phyloP scores from a whole-genome alignment of 2,113 vertebrate species.

The Equus quagga region DNA sequence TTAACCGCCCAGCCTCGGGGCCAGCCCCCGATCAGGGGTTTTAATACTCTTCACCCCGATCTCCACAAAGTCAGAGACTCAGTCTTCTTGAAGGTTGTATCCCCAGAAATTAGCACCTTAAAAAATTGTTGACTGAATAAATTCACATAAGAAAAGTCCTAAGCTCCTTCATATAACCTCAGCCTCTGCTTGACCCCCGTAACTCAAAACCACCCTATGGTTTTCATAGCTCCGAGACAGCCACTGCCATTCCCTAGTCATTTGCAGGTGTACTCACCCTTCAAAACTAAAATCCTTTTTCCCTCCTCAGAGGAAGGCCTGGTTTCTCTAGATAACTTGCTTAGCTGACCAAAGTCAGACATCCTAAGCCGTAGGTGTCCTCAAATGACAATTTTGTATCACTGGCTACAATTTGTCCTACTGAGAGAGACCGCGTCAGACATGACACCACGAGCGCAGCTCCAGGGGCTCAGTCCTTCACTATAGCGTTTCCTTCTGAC shows the following conservation, averaged over 20 bases:
- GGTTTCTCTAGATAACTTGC: conserved; percentile 26
- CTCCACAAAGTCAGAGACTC: background rate
- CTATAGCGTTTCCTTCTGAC: background rate
- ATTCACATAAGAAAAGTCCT: background rate
- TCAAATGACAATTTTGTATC: background rate
- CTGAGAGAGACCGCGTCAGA: background rate
- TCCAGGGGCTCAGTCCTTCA: background rate
- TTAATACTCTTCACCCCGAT: background rate
- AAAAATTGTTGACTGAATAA: background rate
- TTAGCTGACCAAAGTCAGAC: background rate
- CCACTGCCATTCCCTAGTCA: background rate
- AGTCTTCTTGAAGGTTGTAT: background rate
- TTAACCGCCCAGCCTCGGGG: no score
- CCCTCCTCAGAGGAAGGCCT: background rate
- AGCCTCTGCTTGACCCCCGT: background rate
- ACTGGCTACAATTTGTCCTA: background rate
- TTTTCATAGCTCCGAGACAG: background rate
- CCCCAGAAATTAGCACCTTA: background rate
- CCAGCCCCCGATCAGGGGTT: background rate
- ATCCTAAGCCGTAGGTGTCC: background rate
- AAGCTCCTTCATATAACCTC: background rate
- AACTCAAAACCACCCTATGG: background rate
- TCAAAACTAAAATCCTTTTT: background rate
- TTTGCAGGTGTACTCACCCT: background rate
- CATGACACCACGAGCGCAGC: background rate